Conservation (phyloP, 2,113 vertebrate species). For the Coryphaenoides rupestris region DNA sequence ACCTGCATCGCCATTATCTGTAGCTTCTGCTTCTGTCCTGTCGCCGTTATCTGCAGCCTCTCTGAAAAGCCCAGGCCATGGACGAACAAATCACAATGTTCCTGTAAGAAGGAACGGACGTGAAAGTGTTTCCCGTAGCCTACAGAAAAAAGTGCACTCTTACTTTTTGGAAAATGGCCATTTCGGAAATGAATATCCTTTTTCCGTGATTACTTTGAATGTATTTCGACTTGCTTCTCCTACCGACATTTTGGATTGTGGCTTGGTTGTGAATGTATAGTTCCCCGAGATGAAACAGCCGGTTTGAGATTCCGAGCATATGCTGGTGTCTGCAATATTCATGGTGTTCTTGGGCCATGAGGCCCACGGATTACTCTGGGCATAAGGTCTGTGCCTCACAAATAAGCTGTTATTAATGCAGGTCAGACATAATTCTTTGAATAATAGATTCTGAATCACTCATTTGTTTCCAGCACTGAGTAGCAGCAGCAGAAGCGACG, state of each 20-base stretch:
- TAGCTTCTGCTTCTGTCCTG: conserved; percentile 5
- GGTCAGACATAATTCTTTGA: conserved; percentile 52
- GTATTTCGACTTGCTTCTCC: conserved; percentile 7
- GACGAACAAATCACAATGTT: no score
- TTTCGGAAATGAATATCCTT: conserved; percentile 6
- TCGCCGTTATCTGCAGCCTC: conserved; percentile 6
- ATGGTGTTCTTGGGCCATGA: conserved; percentile 41
- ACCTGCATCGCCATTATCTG: conserved; percentile 32
- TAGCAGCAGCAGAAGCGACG: conserved; percentile 33
- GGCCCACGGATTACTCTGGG: conserved; percentile 36
- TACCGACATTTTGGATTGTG: conserved; percentile 20
- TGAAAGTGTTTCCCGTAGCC: no score
- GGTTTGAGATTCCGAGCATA: conserved; percentile 52
- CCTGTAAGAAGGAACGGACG: no score
- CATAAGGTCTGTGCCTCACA: conserved; percentile 50
- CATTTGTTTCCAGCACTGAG: conserved; percentile 48
- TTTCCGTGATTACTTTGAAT: conserved; percentile 18
- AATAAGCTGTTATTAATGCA: conserved; percentile 53
- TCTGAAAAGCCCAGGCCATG: no score
- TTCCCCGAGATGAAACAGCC: conserved; percentile 22
- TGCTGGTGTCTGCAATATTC: conserved; percentile 53
- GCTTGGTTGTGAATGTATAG: conserved; percentile 29
- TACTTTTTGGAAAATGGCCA: no score
- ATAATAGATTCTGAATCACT: conserved; percentile 51
- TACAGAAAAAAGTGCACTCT: not conserved